Base-by-base conservation (phyloP, 2,797 vertebrate genomes). In the Onychomys torridus region DNA sequence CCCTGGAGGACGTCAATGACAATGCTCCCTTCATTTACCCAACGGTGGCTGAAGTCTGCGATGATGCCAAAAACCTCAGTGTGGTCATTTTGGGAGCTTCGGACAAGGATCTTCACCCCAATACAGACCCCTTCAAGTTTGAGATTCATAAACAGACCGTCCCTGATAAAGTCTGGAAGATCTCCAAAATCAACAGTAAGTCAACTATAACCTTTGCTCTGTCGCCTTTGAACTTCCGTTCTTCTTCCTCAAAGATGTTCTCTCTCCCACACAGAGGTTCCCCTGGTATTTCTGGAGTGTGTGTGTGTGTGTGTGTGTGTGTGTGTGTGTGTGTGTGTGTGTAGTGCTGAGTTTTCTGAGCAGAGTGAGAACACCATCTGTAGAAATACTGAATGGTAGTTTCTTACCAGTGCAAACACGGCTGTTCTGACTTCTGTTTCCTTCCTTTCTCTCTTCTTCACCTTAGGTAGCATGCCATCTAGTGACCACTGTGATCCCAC, bases 141-240 rank as follows among this genome's bases (percentile, higher is more conserved):
- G 99, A 99, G 76, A 98, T 99, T 95, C 99, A 99, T 71, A 99
- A 99, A 96, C 99, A 99, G 96, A 98, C 98, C 0, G 99, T 99
- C 88, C 98, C 99, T 19, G 99, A 99, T 92, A 99, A 99, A 98
- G 98, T 99, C 95, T 99, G 99, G 99, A 99, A 99, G 96, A 98
- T 99, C 94, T 99, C 99, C 97, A 99, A 98, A 97, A 98, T 99
- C 96, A 99, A 99, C 98, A 99, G 99, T 99, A 98, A 99, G 99
- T 99, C 67, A 3, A 34, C 5, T 2, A 6, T 88, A 7, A 2
- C 40, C 6, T 14, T 9, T 32, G 6, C 0, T 85, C 59, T 87
- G 69, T n/a, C 3, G 0, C 32, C 46, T 34, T 49, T 32, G 40
- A 63, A 52, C 40, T 7, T 40, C n/a, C 43, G 34, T 73, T 65